These are phyloP conservation scores for Centropus bengalensis DNA, from an alignment of 2,113 vertebrate genomes.

Conservation along the genomic window DNA sequence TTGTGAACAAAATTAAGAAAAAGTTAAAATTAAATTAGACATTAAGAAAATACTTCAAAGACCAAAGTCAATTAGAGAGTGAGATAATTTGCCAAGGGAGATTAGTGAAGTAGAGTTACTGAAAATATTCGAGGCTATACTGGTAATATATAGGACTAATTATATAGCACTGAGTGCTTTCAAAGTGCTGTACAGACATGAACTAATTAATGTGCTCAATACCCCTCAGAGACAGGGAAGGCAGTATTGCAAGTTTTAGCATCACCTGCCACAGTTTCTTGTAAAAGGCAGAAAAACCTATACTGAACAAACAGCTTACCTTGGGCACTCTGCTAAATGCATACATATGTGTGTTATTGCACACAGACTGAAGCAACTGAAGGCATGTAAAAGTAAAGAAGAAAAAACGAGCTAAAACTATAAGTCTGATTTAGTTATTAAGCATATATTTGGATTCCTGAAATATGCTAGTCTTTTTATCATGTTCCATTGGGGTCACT, in stretches of 20 bases:
- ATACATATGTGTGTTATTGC: background rate
- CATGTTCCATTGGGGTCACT: background rate
- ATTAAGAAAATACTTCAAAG: conserved; percentile 36
- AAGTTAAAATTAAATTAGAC: conserved; percentile 24
- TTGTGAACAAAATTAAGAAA: background rate
- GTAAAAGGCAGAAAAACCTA: background rate
- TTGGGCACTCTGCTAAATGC: background rate
- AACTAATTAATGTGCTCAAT: conserved; percentile 49
- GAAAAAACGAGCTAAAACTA: background rate
- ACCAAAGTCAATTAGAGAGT: conserved; percentile 24
- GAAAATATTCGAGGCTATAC: conserved; percentile 22
- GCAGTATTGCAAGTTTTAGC: background rate
- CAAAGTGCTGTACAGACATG: conserved; percentile 10
- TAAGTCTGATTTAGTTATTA: background rate
- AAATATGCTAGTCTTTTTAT: background rate
- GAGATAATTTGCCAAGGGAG: conserved; percentile 25
- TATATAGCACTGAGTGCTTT: conserved; percentile 32
- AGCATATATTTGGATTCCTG: background rate
- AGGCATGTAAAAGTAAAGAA: background rate
- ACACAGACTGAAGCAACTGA: background rate
- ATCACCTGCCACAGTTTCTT: background rate
- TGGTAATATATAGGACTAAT: conserved; percentile 16
- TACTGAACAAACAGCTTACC: background rate
- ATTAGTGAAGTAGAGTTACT: conserved; percentile 14
- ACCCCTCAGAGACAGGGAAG: background rate